Evolutionary conservation across 2,797 vertebrate genomes (phyloP), one percentile per base, ranked within the genome.

Genomic region (Myotis myotis): DNA sequence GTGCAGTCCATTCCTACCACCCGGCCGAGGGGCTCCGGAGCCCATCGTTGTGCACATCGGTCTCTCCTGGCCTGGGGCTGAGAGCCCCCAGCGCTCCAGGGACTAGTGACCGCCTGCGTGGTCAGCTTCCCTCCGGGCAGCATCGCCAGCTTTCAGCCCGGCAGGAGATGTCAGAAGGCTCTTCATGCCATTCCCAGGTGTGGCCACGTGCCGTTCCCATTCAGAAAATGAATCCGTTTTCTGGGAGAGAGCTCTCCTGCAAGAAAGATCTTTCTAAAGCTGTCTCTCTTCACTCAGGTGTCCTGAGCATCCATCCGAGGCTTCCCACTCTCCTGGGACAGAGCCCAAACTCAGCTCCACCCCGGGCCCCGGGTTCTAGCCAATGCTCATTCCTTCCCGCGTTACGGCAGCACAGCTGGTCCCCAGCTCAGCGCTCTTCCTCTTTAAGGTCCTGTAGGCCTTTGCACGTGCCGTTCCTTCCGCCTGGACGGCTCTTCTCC

Each of bases 101-200:
- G 53, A 66, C 36, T 38, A 68, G 60, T 30, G 57, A n/a, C 64
- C 5, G 13, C 44, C 74, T 30, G 86, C 64, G 7, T 60, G 64
- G 79, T 79, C 68, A 83, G 53, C 75, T 80, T 76, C 38, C 64
- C 78, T 87, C 62, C n/a, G 5, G 0, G 36, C 74, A 41, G 10
- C 55, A 28, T 87, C 64, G 28, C 47, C 44, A 13, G 82, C 87
- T 85, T 82, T 79, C 82, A 95, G 64, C 41, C 41, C 87, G 68
- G 78, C 70, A 11, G 33, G 76, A 95, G 90, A 64, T 66, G 66
- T 88, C 51, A 15, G 41, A 66, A 66, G 28, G 1, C 49, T 53
- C 33, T 71, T 36, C 1, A 2, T 53, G 9, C 38, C 44, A 4
- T 78, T 53, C 28, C 57, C 3, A 0, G 60, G 44, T 53, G 22